phyloP scores from a whole-genome alignment of 2,888 invertebrate species.

The Pilophorus perplexus region DNA sequence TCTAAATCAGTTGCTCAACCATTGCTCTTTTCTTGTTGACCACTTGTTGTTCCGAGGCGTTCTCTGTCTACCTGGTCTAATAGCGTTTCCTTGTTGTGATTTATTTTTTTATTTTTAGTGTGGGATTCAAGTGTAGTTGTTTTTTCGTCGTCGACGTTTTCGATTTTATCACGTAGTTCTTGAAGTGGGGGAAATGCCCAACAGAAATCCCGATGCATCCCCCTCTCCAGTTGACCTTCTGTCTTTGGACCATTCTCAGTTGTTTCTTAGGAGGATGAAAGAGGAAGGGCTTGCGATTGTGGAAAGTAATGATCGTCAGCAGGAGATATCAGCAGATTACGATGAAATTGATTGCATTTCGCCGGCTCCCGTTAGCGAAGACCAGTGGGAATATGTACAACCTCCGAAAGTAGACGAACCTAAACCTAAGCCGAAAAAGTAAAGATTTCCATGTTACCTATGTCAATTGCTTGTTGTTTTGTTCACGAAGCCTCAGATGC shows the following conservation, averaged over 20 bases:
- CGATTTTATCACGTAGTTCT: too few relatives aligned
- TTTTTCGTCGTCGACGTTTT: too few relatives aligned
- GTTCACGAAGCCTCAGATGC: too few relatives aligned
- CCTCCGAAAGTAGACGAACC: neutral
- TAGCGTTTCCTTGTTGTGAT: too few relatives aligned
- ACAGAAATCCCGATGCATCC: slow-evolving; percentile 41
- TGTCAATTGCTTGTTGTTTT: neutral
- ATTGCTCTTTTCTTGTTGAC: neutral
- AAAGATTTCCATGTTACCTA: neutral
- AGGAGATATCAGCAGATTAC: slow-evolving; percentile 42
- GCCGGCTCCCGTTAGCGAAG: slow-evolving; percentile 39
- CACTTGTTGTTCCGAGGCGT: too few relatives aligned
- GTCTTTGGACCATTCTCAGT: slow-evolving; percentile 51
- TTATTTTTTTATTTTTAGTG: too few relatives aligned
- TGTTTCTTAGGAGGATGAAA: slow-evolving; percentile 51
- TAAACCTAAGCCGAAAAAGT: slow-evolving; percentile 12
- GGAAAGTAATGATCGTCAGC: too few relatives aligned
- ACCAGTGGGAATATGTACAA: slow-evolving; percentile 5
- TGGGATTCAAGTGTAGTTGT: too few relatives aligned
- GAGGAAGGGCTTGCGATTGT: slow-evolving; percentile 30
- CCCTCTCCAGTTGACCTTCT: slow-evolving; percentile 50
- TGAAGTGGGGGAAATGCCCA: too few relatives aligned
- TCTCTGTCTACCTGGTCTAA: too few relatives aligned
- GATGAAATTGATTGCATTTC: slow-evolving; percentile 46
- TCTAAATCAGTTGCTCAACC: slow-evolving; percentile 11